Conservation (phyloP, 2,888 invertebrate genomes). For the Agrilus biguttatus region DNA sequence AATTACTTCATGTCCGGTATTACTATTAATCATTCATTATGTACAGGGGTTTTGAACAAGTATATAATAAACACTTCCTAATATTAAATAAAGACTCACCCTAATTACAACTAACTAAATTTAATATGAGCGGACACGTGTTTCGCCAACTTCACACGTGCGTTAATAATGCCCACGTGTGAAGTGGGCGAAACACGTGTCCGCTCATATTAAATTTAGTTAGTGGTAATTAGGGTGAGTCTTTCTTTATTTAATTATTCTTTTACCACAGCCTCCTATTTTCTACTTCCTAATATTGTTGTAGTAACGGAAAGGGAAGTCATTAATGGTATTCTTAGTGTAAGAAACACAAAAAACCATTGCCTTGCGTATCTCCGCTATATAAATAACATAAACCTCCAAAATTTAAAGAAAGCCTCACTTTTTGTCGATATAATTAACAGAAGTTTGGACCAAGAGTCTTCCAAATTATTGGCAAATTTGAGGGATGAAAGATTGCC, state of each 20-base stretch:
- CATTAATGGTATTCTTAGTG: slow-evolving; percentile 85
- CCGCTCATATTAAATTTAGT: too few relatives aligned
- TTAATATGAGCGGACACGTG: too few relatives aligned
- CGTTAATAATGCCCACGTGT: too few relatives aligned
- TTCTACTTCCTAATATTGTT: slow-evolving; percentile 13
- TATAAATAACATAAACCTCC: slow-evolving; percentile 94
- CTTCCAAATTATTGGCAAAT: slow-evolving; percentile 75
- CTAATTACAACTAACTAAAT: too few relatives aligned
- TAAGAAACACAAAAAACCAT: slow-evolving; percentile 89
- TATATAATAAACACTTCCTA: not conserved
- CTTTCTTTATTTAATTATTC: too few relatives aligned
- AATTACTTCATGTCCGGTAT: slow-evolving; percentile 98
- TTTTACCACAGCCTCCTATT: too few relatives aligned
- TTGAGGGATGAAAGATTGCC: slow-evolving; percentile 82
- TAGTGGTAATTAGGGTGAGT: too few relatives aligned
- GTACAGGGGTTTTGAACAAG: too few relatives aligned
- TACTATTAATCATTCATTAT: too few relatives aligned
- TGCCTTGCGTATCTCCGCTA: slow-evolving; percentile 88
- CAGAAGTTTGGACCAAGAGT: slow-evolving; percentile 84
- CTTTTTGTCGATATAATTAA: slow-evolving; percentile 91
- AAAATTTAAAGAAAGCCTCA: slow-evolving; percentile 85
- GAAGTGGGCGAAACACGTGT: too few relatives aligned
- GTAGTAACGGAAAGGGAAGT: slow-evolving; percentile 95
- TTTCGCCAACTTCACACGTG: too few relatives aligned
- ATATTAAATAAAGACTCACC: too few relatives aligned